Evolutionary conservation across 2,888 invertebrate species (phyloP).

Genomic region (Eupithecia insigniata): DNA sequence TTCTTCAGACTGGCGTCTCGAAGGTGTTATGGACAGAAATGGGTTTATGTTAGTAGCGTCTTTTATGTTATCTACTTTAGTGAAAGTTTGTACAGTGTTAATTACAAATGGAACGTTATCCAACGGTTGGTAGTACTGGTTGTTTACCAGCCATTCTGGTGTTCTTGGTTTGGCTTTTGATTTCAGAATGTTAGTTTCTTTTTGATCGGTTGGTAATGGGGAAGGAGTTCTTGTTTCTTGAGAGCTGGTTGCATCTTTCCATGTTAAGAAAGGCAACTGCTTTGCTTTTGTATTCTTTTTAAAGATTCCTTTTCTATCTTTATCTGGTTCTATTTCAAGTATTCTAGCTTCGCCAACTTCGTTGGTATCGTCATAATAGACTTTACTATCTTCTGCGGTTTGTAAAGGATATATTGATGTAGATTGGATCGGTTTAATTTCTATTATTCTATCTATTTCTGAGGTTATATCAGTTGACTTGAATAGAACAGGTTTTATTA

Average conservation of each 20-base stretch:
- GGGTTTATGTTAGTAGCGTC: constrained; percentile 49
- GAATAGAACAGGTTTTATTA: constrained; percentile 57
- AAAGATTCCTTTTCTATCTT: constrained; percentile 56
- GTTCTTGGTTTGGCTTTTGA: constrained; percentile 61
- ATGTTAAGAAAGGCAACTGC: constrained; percentile 61
- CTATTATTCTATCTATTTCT: constrained; percentile 39
- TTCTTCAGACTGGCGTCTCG: constrained; percentile 63
- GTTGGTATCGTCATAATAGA: constrained; percentile 75
- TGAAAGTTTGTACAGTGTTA: constrained; percentile 59
- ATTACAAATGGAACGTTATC: constrained; percentile 71
- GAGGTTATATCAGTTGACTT: constrained; percentile 19
- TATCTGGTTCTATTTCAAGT: constrained; percentile 42
- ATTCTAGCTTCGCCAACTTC: constrained; percentile 58
- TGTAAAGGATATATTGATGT: constrained; percentile 39
- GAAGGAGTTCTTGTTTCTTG: constrained; percentile 53
- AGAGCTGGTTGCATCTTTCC: constrained; percentile 59
- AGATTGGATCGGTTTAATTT: constrained; percentile 39
- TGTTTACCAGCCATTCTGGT: constrained; percentile 71
- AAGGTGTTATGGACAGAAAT: constrained; percentile 45
- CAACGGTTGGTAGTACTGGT: constrained; percentile 75
- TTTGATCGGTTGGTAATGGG: constrained; percentile 43
- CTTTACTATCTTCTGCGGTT: constrained; percentile 47
- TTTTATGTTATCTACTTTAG: constrained; percentile 43
- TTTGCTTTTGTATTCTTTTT: constrained; percentile 68
- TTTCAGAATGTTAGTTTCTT: constrained; percentile 49